Evolutionary conservation across 1,140 invertebrate species (phyloP).

Genomic region (Lamellibrachia luymesi): DNA sequence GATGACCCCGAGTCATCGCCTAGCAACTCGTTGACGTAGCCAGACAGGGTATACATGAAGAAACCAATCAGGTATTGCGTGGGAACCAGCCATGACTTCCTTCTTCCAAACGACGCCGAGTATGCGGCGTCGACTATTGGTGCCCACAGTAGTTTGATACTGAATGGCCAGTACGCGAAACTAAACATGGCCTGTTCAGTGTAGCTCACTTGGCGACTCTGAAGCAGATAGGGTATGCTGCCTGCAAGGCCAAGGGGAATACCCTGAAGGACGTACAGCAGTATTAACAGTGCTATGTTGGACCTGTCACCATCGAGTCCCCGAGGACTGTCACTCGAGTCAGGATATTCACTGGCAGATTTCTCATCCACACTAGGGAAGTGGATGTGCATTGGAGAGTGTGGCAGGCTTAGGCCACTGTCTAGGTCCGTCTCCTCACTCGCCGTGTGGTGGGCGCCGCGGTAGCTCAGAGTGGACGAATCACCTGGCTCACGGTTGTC

Average conservation of each 20-base stretch:
- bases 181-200: constrained; percentile 93
- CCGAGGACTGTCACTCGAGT: constrained; percentile 12
- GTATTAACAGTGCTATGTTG: constrained; percentile 78
- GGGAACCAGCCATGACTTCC: constrained; percentile 97
- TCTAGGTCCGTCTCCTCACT: constrained; percentile 19
- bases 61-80: constrained; percentile 75
- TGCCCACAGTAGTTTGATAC: constrained; percentile 94
- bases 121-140: constrained; percentile 94
- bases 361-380: background rate
- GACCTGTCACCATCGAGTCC: constrained; percentile 34
- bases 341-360: background rate
- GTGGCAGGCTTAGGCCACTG: constrained; percentile 20
- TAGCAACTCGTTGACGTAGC: constrained; percentile 70
- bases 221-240: constrained; percentile 92
- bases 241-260: constrained; percentile 88
- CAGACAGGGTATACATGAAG: constrained; percentile 82
- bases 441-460: background rate
- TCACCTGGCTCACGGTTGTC: background rate
- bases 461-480: background rate
- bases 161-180: constrained; percentile 96
- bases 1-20: constrained; percentile 60
- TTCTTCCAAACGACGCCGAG: constrained; percentile 76
- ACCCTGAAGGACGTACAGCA: constrained; percentile 90
- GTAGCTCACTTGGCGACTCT: constrained; percentile 71
- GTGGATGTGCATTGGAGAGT: constrained; percentile 19